These are phyloP conservation scores for Oryzias melastigma DNA, from an alignment of 2,113 vertebrate species.

Conservation along the genomic window DNA sequence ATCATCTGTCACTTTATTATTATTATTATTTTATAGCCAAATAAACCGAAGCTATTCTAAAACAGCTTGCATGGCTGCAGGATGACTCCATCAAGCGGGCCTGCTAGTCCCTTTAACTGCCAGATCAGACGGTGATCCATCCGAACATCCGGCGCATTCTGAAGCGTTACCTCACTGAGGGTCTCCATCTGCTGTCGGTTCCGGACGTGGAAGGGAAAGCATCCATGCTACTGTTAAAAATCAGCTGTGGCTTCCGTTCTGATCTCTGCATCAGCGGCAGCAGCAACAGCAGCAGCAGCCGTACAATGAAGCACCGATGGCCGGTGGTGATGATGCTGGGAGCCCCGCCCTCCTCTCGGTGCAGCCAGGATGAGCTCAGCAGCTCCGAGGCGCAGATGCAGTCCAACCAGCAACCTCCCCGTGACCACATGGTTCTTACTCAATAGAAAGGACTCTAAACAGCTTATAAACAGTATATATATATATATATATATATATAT, in stretches of 20 bases:
- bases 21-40: no score
- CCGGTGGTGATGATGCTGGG: constrained; percentile 68
- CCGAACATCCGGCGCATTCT: background rate
- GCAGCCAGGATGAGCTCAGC: constrained; percentile 69
- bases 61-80: background rate
- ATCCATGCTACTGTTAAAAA: constrained; percentile 47
- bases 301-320: constrained; percentile 71
- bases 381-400: constrained; percentile 3
- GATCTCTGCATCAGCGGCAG: constrained; percentile 72
- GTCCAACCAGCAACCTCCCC: no score
- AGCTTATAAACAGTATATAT: no score
- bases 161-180: constrained; percentile 62
- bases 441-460: no score
- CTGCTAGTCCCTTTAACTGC: constrained; percentile 38
- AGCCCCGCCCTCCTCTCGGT: constrained; percentile 72
- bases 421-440: no score
- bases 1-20: background rate
- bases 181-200: constrained; percentile 22
- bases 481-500: no score
- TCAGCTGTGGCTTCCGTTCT: constrained; percentile 3
- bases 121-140: constrained; percentile 11
- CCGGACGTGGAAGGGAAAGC: constrained; percentile 22
- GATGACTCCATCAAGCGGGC: constrained; percentile 31
- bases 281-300: constrained; percentile 40
- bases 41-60: background rate